These are phyloP conservation scores for Seira sanloemensis DNA, from an alignment of 2,888 invertebrate genomes.

Conservation along the genomic window DNA sequence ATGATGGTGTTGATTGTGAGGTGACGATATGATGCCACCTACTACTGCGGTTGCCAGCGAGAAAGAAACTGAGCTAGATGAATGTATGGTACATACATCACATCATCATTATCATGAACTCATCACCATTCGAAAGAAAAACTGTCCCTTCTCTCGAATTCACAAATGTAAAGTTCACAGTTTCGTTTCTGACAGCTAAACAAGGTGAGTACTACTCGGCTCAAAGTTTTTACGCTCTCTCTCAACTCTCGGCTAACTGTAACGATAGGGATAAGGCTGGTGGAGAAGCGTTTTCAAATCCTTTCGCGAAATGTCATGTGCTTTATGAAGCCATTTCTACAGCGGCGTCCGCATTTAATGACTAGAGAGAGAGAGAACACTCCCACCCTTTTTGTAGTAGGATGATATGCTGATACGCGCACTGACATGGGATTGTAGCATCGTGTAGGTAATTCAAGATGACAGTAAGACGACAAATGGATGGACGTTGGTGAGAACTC, in stretches of 20 bases:
- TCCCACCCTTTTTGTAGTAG: background rate
- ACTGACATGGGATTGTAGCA: background rate
- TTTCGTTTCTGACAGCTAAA: background rate
- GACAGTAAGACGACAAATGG: slow-evolving; percentile 46
- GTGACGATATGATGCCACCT: background rate
- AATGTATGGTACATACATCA: slow-evolving; percentile 16
- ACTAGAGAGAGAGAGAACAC: background rate
- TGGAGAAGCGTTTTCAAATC: background rate
- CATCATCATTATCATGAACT: slow-evolving; percentile 31
- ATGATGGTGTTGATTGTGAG: slow-evolving; percentile 6
- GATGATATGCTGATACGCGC: background rate
- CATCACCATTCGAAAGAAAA: slow-evolving; percentile 15
- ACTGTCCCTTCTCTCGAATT: slow-evolving; percentile 11
- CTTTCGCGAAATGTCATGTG: slow-evolving; percentile 4
- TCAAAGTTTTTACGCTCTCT: slow-evolving; percentile 11
- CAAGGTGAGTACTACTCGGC: background rate
- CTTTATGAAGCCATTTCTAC: background rate
- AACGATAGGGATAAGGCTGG: slow-evolving; percentile 12
- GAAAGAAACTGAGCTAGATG: background rate
- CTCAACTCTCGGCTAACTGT: background rate
- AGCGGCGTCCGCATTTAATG: slow-evolving; percentile 3
- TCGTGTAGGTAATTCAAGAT: slow-evolving; percentile 26
- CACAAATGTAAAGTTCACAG: background rate
- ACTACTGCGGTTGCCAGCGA: slow-evolving; percentile 7
- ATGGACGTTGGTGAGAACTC: slow-evolving; percentile 11